Conservation (phyloP, 1,140 invertebrate genomes). For the Euura lappo region DNA sequence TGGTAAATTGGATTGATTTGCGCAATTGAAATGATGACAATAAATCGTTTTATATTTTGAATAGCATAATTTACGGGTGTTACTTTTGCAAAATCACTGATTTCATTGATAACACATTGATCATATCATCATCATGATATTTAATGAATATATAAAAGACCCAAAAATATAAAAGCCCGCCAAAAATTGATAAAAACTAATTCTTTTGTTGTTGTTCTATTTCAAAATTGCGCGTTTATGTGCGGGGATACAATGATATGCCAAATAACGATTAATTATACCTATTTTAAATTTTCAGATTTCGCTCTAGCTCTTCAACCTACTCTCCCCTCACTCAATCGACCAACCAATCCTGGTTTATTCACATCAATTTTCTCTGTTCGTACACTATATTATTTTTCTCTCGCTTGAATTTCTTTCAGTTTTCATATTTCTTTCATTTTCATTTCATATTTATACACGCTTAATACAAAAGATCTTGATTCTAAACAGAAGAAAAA, state of each 20-base stretch:
- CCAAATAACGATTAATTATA: conserved; percentile 35
- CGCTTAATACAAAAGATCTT: background rate
- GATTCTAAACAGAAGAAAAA: too few relatives aligned
- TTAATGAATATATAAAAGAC: conserved; percentile 36
- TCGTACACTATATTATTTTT: background rate
- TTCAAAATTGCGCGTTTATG: conserved; percentile 35
- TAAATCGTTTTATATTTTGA: conserved; percentile 12
- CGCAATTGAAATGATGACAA: too few relatives aligned
- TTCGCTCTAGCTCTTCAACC: conserved; percentile 41
- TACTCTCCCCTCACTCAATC: conserved; percentile 33
- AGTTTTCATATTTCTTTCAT: background rate
- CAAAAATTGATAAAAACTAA: conserved; percentile 42
- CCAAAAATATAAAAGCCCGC: conserved; percentile 64
- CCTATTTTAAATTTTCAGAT: conserved; percentile 49
- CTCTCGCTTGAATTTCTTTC: background rate
- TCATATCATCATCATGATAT: background rate
- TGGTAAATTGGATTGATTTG: too few relatives aligned
- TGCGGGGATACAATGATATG: conserved; percentile 35
- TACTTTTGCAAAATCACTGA: background rate
- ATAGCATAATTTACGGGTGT: conserved; percentile 18
- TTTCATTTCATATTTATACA: background rate
- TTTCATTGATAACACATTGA: background rate
- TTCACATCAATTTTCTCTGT: background rate
- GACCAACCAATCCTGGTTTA: conserved; percentile 11
- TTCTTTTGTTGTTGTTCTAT: background rate